Conservation (phyloP, 2,113 vertebrate genomes). For the Macquaria australasica region DNA sequence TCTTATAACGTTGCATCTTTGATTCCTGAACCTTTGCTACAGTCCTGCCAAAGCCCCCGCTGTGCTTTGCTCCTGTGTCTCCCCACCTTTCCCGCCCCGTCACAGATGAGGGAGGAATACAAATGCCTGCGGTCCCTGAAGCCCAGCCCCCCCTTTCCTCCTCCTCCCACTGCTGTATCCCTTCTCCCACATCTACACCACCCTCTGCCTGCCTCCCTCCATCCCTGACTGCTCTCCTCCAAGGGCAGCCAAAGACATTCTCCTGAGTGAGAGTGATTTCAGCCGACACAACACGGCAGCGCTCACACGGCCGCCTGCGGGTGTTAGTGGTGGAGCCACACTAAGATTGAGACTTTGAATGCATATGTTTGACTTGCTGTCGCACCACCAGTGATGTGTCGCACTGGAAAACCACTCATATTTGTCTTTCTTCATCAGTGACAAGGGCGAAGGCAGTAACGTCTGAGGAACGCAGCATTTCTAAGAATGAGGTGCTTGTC, state of each 20-base stretch:
- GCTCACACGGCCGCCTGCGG: slow-evolving; percentile 22
- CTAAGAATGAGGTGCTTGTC: slow-evolving; percentile 31
- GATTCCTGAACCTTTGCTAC: slow-evolving; percentile 73
- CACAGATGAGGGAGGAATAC: slow-evolving; percentile 84
- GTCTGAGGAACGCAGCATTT: background rate
- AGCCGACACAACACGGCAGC: slow-evolving; percentile 61
- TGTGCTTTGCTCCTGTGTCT: slow-evolving; percentile 49
- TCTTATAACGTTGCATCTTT: slow-evolving; percentile 64
- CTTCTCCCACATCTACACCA: slow-evolving; percentile 42
- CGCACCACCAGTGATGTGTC: slow-evolving; percentile 11
- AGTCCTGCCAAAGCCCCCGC: slow-evolving; percentile 55
- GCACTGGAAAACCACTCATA: slow-evolving; percentile 38
- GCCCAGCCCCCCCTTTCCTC: slow-evolving; percentile 37
- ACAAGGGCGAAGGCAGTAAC: slow-evolving; percentile 21
- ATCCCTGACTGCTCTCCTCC: slow-evolving; percentile 77
- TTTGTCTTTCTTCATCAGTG: slow-evolving; percentile 55
- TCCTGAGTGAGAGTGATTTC: slow-evolving; percentile 73
- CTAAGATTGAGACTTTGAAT: slow-evolving; percentile 69
- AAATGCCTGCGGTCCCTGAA: slow-evolving; percentile 80
- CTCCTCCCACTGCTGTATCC: slow-evolving; percentile 36
- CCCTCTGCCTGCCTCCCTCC: slow-evolving; percentile 57
- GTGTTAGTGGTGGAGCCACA: slow-evolving; percentile 47
- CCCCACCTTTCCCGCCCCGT: slow-evolving; percentile 66
- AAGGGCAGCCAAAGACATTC: slow-evolving; percentile 86
- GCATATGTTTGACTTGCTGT: slow-evolving; percentile 65